phyloP scores from a whole-genome alignment of 2,797 vertebrate genomes.

The Hyperoplus immaculatus region DNA sequence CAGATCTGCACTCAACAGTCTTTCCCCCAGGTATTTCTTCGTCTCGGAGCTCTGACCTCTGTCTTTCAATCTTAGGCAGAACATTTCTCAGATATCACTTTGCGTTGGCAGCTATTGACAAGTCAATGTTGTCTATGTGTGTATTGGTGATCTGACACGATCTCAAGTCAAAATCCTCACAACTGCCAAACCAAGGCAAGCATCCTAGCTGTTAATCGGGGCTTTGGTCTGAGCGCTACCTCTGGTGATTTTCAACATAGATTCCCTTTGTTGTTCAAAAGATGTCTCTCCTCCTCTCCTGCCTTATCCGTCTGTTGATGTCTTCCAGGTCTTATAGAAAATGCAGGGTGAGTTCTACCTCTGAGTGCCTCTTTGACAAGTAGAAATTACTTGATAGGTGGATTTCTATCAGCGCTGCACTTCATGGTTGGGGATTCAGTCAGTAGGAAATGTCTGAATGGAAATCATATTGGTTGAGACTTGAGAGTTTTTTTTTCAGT shows the following conservation, averaged over 20 bases:
- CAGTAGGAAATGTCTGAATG: conserved; percentile 2
- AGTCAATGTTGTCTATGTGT: conserved; percentile 9
- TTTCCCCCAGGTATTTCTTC: conserved; percentile 34
- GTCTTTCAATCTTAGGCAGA: conserved; percentile 16
- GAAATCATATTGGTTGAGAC: not conserved
- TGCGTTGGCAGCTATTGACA: not conserved
- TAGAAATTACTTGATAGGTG: conserved; percentile 31
- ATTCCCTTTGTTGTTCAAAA: conserved; percentile 67
- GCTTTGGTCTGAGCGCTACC: conserved; percentile 46
- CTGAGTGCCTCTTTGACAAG: conserved; percentile 27
- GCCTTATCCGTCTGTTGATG: conserved; percentile 31
- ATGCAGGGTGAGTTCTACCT: conserved; percentile 20
- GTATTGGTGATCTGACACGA: conserved; percentile 15
- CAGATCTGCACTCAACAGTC: conserved; percentile 35
- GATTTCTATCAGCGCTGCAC: conserved; percentile 27
- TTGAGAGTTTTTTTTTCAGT: not conserved
- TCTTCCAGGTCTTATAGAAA: conserved; percentile 26
- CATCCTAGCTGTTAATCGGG: conserved; percentile 53
- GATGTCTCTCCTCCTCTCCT: conserved; percentile 27
- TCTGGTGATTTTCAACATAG: conserved; percentile 59
- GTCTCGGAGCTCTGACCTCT: conserved; percentile 37
- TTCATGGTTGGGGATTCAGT: conserved; percentile 10
- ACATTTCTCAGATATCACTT: conserved; percentile 37
- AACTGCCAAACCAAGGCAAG: conserved; percentile 29
- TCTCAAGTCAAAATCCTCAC: conserved; percentile 28